A percentile compares a stretch with the other conserved stretches of the same genome.
phyloP scores from a whole-genome alignment of 1,140 invertebrate species.

The Hyphantria cunea region DNA sequence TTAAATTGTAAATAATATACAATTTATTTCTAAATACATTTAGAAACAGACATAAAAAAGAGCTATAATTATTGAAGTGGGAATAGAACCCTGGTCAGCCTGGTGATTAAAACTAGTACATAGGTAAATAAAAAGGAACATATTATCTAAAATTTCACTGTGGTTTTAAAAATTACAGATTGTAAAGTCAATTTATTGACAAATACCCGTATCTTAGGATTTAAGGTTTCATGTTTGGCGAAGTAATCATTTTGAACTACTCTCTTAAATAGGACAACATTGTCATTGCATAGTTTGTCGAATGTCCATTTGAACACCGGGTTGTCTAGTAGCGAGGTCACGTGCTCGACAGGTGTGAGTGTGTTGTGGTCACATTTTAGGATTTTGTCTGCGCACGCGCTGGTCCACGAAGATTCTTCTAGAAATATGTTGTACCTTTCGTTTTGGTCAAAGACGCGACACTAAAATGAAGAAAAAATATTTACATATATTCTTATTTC shows the following conservation, averaged over 20 bases:
- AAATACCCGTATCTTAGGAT: slow-evolving; percentile 48
- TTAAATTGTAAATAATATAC: too few relatives aligned
- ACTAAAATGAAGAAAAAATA: slow-evolving; percentile 46
- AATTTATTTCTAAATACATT: too few relatives aligned
- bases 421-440: slow-evolving; percentile 67
- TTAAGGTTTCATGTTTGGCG: slow-evolving; percentile 20
- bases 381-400: slow-evolving; percentile 42
- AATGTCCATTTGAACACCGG: slow-evolving; percentile 41
- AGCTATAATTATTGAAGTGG: too few relatives aligned
- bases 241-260: slow-evolving; percentile 10
- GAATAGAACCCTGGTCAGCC: too few relatives aligned
- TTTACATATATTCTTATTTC: background rate
- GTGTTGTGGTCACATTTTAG: slow-evolving; percentile 7
- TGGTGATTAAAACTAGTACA: too few relatives aligned
- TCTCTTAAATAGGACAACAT: slow-evolving; percentile 39
- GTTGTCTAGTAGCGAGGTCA: slow-evolving; percentile 6
- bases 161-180: too few relatives aligned
- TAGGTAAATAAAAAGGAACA: too few relatives aligned
- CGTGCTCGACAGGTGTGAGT: slow-evolving; percentile 17
- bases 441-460: slow-evolving; percentile 70
- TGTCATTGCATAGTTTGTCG: slow-evolving; percentile 48
- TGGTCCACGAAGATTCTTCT: slow-evolving; percentile 60
- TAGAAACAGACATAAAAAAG: too few relatives aligned
- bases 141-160: too few relatives aligned
- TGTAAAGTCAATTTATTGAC: slow-evolving; percentile 34